Conservation (phyloP, 2,888 invertebrate species). For the Spodoptera littoralis region DNA sequence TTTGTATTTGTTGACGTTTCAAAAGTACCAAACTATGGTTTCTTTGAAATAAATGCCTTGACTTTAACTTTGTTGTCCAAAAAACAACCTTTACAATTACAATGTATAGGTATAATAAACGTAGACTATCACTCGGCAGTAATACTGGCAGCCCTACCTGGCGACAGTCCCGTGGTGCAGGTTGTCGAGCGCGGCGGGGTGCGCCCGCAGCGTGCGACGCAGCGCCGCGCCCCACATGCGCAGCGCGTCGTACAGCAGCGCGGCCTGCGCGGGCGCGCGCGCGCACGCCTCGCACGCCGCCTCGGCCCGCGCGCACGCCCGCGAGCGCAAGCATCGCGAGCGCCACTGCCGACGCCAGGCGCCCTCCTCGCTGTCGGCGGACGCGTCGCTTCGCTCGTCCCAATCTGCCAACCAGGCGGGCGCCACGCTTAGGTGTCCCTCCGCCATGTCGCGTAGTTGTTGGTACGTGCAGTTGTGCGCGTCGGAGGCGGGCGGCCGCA, state of each 20-base stretch:
- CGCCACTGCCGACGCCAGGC: conserved; percentile 25
- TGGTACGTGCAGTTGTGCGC: conserved; percentile 85
- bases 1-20: too few relatives aligned
- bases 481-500: conserved; percentile 89
- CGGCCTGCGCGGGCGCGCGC: conserved; percentile 24
- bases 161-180: conserved; percentile 68
- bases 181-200: conserved; percentile 70
- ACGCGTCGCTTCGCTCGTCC: conserved; percentile 52
- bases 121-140: too few relatives aligned
- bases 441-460: conserved; percentile 62
- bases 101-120: too few relatives aligned
- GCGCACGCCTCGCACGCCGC: conserved; percentile 29
- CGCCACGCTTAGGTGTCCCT: conserved; percentile 67
- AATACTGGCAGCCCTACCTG: conserved; percentile 54
- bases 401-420: conserved; percentile 71
- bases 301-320: conserved; percentile 32
- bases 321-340: conserved; percentile 22
- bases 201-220: conserved; percentile 57
- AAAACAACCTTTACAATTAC: too few relatives aligned
- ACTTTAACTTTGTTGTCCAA: too few relatives aligned
- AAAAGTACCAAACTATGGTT: too few relatives aligned
- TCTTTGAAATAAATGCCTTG: too few relatives aligned
- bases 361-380: conserved; percentile 34
- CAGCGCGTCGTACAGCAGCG: conserved; percentile 25
- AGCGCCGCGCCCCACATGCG: conserved; percentile 73